phyloP scores from a whole-genome alignment of 1,140 invertebrate genomes.

The Philaenus spumarius region DNA sequence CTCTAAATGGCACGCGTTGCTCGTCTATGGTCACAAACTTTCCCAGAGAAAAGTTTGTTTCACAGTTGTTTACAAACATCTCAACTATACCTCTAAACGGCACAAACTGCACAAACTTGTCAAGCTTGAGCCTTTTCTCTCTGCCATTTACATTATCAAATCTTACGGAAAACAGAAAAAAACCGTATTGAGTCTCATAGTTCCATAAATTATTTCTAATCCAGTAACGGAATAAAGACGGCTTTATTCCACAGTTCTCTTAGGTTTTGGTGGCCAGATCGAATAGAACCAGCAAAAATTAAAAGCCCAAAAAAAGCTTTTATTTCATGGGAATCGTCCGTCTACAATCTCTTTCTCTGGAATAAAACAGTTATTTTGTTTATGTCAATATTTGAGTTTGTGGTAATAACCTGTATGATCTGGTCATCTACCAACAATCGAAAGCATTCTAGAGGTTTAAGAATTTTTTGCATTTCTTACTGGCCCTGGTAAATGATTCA shows the following conservation, averaged over 20 bases:
- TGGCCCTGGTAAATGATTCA: no score
- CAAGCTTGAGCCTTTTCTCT: conserved; percentile 29
- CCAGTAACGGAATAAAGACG: no score
- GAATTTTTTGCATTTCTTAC: no score
- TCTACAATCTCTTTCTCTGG: not conserved
- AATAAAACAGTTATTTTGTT: not conserved
- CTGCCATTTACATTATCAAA: conserved; percentile 32
- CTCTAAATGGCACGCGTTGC: conserved; percentile 35
- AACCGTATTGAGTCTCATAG: no score
- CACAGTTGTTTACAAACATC: conserved; percentile 30
- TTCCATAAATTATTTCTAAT: no score
- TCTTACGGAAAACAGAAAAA: conserved; percentile 27
- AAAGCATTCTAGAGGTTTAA: conserved; percentile 15
- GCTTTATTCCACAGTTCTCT: no score
- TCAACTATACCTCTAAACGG: no score
- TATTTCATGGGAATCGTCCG: not conserved
- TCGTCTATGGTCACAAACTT: conserved; percentile 34
- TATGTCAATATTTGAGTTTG: no score
- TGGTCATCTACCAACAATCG: conserved; percentile 20
- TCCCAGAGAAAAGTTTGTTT: conserved; percentile 26
- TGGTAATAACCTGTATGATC: no score
- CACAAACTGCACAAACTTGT: conserved; percentile 37
- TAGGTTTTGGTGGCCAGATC: no score
- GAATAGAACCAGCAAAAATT: conserved; percentile 31
- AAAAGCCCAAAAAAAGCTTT: no score